Evolutionary conservation across 1,140 invertebrate genomes (phyloP), one percentile per base, ranked within the genome.

Genomic region (Cotesia vestalis): DNA sequence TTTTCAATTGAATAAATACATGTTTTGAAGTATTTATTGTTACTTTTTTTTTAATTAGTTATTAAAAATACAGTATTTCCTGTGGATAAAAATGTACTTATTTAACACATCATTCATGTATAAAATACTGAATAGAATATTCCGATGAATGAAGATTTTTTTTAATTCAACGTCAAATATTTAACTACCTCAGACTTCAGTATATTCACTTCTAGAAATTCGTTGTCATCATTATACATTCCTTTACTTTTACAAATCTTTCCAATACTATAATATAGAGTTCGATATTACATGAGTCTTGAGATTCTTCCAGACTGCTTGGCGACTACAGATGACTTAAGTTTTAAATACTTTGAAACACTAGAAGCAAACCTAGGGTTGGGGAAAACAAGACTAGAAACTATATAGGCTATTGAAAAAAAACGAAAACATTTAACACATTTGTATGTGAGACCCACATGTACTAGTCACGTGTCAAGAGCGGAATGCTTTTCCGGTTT

Each of bases 281-380:
- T 36, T 20, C n/a, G 35, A 17, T 35, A 14, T 27, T 1, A 27
- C 27, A 27, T 35, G 55, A 62, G 60, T 52, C 46, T n/a, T 35
- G 38, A 11, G 27, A 52, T 64, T 9, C 36, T 40, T 53, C 70
- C 20, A 72, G 71, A 72, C 71, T 72, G 71, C 71, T 72, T 72
- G 71, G 71, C 71, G 71, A 72, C 71, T 72, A 0, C 3, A 27
- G 3, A 5, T 40, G 40, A 46, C 40, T 46, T 27, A 46, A 46
- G 5, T 46, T 46, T 46, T 46, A 46, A 6, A 46, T 46, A 46
- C 40, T 46, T 6, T 46, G 11, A 20, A 57, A 57, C 17, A 20
- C 53, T 14, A 5, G 5, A 57, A 57, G 17, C n/a, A 20, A 17
- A 57, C n/a, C n/a, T 5, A 57, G 12, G 17, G 12, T 17, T 57